Conservation (phyloP, 2,888 invertebrate genomes). For the Ganaspis brasiliensis region DNA sequence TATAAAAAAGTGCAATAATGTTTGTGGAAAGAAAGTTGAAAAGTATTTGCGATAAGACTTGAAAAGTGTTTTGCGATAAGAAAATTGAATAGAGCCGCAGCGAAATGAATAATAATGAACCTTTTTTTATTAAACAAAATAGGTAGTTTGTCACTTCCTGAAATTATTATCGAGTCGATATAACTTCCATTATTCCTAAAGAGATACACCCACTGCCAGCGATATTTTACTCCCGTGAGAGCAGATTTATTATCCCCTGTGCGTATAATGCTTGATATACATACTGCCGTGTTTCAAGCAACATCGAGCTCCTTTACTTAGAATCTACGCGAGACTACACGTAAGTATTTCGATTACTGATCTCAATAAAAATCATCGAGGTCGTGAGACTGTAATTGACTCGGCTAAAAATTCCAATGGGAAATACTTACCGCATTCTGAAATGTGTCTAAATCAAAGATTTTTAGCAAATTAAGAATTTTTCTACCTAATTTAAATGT, state of each 20-base stretch:
- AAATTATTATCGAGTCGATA: conserved; percentile 6
- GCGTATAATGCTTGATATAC: conserved; percentile 15
- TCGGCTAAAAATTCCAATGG: background rate
- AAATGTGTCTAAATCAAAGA: background rate
- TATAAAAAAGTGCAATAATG: too few species aligned
- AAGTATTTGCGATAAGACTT: too few species aligned
- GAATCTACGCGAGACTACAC: conserved; percentile 2
- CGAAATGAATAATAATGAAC: background rate
- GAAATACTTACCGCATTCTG: background rate
- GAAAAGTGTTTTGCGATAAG: background rate
- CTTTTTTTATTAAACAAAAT: background rate
- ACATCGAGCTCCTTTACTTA: conserved; percentile 15
- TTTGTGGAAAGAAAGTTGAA: too few species aligned
- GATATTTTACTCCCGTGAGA: conserved; percentile 20
- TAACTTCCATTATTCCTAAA: background rate
- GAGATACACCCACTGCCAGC: conserved; percentile 11
- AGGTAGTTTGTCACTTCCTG: background rate
- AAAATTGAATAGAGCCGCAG: background rate
- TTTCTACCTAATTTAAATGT: too few species aligned
- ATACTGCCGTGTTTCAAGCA: conserved; percentile 13
- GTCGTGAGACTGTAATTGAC: conserved; percentile 1
- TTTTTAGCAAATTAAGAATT: background rate
- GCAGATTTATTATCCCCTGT: conserved; percentile 15
- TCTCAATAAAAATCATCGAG: background rate
- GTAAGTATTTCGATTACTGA: conserved; percentile 31